Evolutionary conservation across 2,113 vertebrate species (phyloP).

Genomic region (Dasypus novemcinctus): DNA sequence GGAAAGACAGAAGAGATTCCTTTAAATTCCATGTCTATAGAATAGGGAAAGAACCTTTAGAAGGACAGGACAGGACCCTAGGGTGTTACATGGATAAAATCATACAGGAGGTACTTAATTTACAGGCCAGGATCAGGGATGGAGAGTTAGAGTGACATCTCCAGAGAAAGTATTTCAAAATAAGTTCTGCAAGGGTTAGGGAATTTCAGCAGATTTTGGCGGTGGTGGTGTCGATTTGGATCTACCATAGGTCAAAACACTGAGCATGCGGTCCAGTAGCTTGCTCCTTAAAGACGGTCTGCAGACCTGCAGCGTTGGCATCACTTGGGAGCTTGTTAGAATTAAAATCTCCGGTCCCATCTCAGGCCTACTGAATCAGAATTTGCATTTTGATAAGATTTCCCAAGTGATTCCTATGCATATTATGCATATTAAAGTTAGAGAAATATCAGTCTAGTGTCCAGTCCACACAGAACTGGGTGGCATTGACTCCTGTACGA

Average conservation of each 20-base stretch:
- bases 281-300: neutral
- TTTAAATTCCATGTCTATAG: neutral
- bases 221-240: neutral
- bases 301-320: neutral
- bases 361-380: constrained; percentile 49
- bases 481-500: neutral
- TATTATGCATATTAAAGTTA: neutral
- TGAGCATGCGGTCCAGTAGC: neutral
- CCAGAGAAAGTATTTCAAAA: neutral
- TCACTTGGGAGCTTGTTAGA: constrained; percentile 50
- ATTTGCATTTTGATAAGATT: constrained; percentile 62
- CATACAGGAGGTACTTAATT: neutral
- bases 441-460: neutral
- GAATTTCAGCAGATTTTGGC: neutral
- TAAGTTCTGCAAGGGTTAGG: neutral
- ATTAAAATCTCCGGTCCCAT: neutral
- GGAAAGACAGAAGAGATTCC: neutral
- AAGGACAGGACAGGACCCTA: neutral
- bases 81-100: neutral
- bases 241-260: neutral
- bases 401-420: neutral
- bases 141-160: rapidly evolving
- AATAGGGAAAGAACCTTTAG: neutral
- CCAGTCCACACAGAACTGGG: neutral
- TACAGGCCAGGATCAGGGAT: neutral